Evolutionary conservation across 2,113 vertebrate genomes (phyloP), one percentile per base, ranked within the genome.

Genomic region (Pollimyrus isidori): DNA sequence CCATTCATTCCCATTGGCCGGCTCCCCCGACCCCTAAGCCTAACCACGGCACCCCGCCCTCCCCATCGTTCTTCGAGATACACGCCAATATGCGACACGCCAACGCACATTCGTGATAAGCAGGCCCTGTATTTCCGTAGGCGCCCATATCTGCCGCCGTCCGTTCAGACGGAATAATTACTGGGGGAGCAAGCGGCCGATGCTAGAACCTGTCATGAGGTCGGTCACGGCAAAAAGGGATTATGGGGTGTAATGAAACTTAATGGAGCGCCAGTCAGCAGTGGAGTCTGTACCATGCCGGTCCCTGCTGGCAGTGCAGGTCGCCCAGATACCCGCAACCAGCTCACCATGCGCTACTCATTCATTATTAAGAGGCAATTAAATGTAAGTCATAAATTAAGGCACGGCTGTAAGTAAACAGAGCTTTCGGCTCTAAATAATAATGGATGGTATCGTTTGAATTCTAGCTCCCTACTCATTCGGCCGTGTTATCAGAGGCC

Each of bases 191-290:
- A 19, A 82, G 19, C 19, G 39, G 30, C 49, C 35, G 48, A 88
- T 48, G 86, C 48, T 9, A 82, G 23, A 86, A 56, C 69, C 87
- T 56, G 89, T 87, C 87, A 87, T 88, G 65, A 76, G 80, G 21
- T 80, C 42, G 42, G 21, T 39, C 17, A 48, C 23, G 80, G 50
- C 39, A 3, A 87, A 45, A 80, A 82, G 7, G n/a, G 86, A 88
- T 82, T 76, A 35, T 80, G 69, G 87, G 76, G 5, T 42, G 26
- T 82, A 62, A 90, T 82, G 69, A 53, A 82, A 53, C 69, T 82
- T 88, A 90, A 90, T 62, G 89, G 62, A 87, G 42, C 53, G 89
- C 86, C 69, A 82, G 86, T 90, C 69, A 88, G 56, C 39, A 46
- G n/a, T 86, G 11, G 87, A 87, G 86, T 87, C 62, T 82, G n/a